Evolutionary conservation across 2,888 invertebrate species (phyloP).

Genomic region (Peribatodes rhomboidaria): DNA sequence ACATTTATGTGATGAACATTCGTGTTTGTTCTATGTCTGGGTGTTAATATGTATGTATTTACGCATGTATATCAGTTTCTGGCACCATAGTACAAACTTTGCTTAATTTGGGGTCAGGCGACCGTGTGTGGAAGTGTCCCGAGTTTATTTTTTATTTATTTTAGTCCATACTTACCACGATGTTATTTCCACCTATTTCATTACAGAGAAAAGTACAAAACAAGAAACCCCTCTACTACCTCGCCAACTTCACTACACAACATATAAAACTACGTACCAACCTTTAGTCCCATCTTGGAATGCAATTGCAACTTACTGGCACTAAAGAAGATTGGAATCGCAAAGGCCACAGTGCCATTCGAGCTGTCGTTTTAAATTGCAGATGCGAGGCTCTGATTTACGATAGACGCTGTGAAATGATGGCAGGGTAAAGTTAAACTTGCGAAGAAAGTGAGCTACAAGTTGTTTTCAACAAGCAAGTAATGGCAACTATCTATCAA

Average conservation of each 20-base stretch:
- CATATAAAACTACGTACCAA: constrained; percentile 7
- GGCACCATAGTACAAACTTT: no score
- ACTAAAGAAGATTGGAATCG: constrained; percentile 31
- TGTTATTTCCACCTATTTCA: no score
- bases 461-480: constrained; percentile 5
- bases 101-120: no score
- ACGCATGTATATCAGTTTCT: no score
- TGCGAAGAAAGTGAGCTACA: background rate
- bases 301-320: constrained; percentile 31
- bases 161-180: no score
- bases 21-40: no score
- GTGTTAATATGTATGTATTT: no score
- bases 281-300: constrained; percentile 13
- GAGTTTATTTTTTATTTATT: no score
- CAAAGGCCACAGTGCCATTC: constrained; percentile 28
- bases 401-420: constrained; percentile 38
- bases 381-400: constrained; percentile 49
- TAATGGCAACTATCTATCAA: background rate
- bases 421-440: background rate
- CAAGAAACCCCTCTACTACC: background rate
- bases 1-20: no score
- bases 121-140: no score
- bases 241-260: background rate
- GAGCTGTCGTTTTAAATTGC: constrained; percentile 38
- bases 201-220: background rate